A percentile compares a stretch with the other conserved stretches of the same genome.
Conservation (phyloP, 2,797 vertebrate species). For the Urocyon cinereoargenteus region DNA sequence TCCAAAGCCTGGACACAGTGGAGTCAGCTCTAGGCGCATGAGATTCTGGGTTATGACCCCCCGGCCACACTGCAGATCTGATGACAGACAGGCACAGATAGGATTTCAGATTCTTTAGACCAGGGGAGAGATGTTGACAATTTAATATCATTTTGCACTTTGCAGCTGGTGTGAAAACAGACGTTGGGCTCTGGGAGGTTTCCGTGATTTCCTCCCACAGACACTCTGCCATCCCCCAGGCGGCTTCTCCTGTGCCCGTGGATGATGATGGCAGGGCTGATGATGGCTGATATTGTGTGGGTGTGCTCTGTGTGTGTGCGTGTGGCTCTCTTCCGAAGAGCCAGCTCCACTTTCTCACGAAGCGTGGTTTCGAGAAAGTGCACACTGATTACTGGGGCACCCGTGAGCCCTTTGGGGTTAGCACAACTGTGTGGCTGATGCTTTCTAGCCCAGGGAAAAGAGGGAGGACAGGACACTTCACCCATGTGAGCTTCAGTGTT, state of each 20-base stretch:
- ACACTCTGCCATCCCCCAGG: not conserved
- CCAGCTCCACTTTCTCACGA: not conserved
- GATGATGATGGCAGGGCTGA: no score
- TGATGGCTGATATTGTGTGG: no score
- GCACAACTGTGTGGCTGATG: fast-evolving
- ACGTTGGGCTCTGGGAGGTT: not conserved
- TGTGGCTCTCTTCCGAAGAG: no score
- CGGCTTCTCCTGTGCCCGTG: not conserved
- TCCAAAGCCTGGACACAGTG: not conserved
- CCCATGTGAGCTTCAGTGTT: fast-evolving
- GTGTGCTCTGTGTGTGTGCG: no score
- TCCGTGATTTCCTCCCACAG: slow-evolving; percentile 16
- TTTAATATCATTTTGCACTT: slow-evolving; percentile 60
- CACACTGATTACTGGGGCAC: fast-evolving
- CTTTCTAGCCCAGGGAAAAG: not conserved
- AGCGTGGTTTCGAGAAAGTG: not conserved
- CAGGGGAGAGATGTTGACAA: not conserved
- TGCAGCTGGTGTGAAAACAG: slow-evolving; percentile 68
- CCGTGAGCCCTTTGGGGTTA: fast-evolving
- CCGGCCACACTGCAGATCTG: not conserved
- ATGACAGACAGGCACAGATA: slow-evolving; percentile 33
- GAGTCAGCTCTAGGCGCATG: fast-evolving
- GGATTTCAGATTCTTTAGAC: slow-evolving; percentile 54
- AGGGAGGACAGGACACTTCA: not conserved
- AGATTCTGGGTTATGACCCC: not conserved